phyloP scores from a whole-genome alignment of 2,113 vertebrate genomes.

The Anoplopoma fimbria region DNA sequence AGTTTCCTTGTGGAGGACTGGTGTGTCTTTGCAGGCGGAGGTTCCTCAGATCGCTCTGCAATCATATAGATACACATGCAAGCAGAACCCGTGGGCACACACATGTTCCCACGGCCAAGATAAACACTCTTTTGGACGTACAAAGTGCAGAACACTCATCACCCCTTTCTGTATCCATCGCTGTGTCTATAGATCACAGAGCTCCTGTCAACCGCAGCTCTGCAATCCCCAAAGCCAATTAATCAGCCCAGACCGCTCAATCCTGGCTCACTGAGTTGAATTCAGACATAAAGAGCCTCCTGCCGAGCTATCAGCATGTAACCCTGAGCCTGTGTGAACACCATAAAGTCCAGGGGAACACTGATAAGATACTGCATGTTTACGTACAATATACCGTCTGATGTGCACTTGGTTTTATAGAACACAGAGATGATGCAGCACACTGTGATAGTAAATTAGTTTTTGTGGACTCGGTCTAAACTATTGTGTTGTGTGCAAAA shows the following conservation, averaged over 20 bases:
- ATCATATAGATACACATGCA: background rate
- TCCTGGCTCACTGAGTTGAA: constrained; percentile 4
- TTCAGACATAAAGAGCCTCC: constrained; percentile 28
- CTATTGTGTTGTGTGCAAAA: background rate
- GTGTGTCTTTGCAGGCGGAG: background rate
- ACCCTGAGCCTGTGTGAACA: constrained; percentile 57
- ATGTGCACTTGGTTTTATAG: background rate
- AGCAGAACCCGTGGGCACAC: background rate
- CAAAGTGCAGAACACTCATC: constrained; percentile 2
- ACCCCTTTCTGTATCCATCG: background rate
- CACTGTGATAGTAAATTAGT: background rate
- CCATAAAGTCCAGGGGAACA: constrained; percentile 29
- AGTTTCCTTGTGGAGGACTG: constrained; percentile 6
- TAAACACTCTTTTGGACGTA: too few relatives aligned
- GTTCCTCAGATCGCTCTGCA: background rate
- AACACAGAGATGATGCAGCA: background rate
- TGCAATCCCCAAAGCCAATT: constrained; percentile 2
- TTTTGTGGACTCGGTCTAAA: background rate
- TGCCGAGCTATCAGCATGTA: constrained; percentile 8
- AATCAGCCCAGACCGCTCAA: constrained; percentile 35
- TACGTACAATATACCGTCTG: background rate
- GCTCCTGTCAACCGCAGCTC: constrained; percentile 14
- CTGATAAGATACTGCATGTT: constrained; percentile 50
- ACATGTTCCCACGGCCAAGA: background rate
- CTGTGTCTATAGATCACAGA: constrained; percentile 3